A percentile compares a stretch with the other conserved stretches of the same genome.
Evolutionary conservation across 2,113 vertebrate genomes (phyloP).

Genomic region (Dasyprocta punctata): DNA sequence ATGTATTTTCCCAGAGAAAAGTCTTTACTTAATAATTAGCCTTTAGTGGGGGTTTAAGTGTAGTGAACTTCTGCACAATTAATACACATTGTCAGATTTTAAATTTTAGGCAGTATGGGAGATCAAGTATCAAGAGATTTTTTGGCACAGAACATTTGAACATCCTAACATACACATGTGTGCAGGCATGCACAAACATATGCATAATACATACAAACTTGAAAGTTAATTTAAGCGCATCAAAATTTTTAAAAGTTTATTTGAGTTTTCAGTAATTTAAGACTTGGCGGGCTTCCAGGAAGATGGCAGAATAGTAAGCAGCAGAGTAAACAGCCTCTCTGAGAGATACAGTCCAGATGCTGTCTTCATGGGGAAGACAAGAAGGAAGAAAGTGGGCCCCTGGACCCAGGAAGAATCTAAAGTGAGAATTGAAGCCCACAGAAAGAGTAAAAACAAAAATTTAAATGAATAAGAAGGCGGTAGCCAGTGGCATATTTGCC

Average conservation of each 20-base stretch:
- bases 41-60: neutral
- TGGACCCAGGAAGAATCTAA: too few species aligned
- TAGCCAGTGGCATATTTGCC: too few species aligned
- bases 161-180: neutral
- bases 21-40: conserved; percentile 1
- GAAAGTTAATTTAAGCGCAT: neutral
- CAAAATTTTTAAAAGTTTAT: neutral
- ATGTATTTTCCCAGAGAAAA: conserved; percentile 14
- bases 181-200: neutral
- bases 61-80: conserved; percentile 10
- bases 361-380: too few species aligned
- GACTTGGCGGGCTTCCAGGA: too few species aligned
- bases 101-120: neutral
- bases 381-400: too few species aligned
- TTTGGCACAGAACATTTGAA: neutral
- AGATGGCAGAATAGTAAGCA: too few species aligned
- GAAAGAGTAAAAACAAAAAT: too few species aligned
- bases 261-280: neutral
- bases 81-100: neutral
- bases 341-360: too few species aligned
- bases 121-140: neutral
- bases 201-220: neutral
- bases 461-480: too few species aligned
- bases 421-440: too few species aligned
- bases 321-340: too few species aligned